phyloP scores from a whole-genome alignment of 2,797 vertebrate genomes.

The Scolopax rusticola region DNA sequence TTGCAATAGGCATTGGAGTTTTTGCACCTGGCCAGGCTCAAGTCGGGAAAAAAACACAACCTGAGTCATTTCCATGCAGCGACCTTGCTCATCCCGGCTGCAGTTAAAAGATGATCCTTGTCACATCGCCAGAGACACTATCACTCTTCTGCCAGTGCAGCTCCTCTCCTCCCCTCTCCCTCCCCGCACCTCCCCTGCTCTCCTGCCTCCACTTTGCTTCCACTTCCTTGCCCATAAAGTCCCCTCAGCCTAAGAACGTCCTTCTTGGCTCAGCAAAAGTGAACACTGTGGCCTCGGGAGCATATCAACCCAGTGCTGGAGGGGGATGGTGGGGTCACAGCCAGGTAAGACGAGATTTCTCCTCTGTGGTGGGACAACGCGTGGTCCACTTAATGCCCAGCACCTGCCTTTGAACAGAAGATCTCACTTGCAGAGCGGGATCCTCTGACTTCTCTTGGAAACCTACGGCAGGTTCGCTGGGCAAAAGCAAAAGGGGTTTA shows the following conservation, averaged over 20 bases:
- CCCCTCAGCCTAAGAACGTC: background rate
- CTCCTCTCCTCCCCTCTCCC: background rate
- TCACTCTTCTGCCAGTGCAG: background rate
- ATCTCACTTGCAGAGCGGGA: background rate
- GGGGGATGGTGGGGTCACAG: background rate
- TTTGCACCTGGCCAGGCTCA: background rate
- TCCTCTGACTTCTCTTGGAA: background rate
- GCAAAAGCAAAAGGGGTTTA: slow-evolving; percentile 30
- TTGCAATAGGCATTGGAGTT: background rate
- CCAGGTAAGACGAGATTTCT: background rate
- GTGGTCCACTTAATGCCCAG: fast-evolving
- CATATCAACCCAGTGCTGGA: background rate
- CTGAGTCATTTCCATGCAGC: background rate
- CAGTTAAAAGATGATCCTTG: slow-evolving; percentile 1
- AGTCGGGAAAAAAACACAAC: background rate
- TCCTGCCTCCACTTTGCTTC: background rate
- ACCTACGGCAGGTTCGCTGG: background rate
- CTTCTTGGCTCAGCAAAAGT: background rate
- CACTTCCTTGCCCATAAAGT: background rate
- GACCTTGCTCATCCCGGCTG: background rate
- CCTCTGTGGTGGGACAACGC: fast-evolving
- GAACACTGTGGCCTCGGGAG: background rate
- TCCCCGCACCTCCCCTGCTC: background rate
- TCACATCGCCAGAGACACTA: background rate
- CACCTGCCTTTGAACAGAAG: background rate